phyloP scores from a whole-genome alignment of 2,888 invertebrate species.

The Aleiodes leptofemur region DNA sequence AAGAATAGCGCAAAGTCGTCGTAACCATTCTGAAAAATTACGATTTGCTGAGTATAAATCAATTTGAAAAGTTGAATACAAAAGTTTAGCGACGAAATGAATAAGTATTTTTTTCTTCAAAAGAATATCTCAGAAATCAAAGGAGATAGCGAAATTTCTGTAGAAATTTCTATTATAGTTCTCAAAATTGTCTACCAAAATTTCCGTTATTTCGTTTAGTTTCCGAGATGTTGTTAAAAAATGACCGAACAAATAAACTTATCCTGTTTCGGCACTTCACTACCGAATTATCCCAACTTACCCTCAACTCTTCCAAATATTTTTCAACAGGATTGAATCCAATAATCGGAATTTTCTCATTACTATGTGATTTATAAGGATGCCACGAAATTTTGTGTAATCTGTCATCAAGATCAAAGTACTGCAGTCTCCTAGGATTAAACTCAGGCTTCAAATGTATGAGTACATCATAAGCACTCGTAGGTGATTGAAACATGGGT shows the following conservation, averaged over 20 bases:
- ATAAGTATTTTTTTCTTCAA: background rate
- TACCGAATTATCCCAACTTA: slow-evolving; percentile 71
- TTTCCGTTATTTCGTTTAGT: background rate
- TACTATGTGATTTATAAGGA: slow-evolving; percentile 67
- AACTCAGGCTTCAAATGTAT: slow-evolving; percentile 80
- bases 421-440: slow-evolving; percentile 76
- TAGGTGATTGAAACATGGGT: slow-evolving; percentile 80
- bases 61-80: slow-evolving; percentile 34
- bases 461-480: slow-evolving; percentile 85
- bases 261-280: background rate
- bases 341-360: slow-evolving; percentile 81
- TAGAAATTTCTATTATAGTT: background rate
- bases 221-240: background rate
- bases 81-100: background rate
- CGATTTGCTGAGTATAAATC: slow-evolving; percentile 31
- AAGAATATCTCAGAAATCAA: background rate
- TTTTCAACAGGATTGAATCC: slow-evolving; percentile 85
- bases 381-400: slow-evolving; percentile 59
- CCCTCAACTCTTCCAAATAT: slow-evolving; percentile 86
- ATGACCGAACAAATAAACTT: background rate
- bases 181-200: background rate
- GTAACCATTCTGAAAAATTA: slow-evolving; percentile 81
- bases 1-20: slow-evolving; percentile 91
- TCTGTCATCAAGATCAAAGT: slow-evolving; percentile 72
- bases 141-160: background rate